Percentiles rank a stretch among this genome's conserved stretches.
These are phyloP conservation scores for Adoxophyes honmai DNA, from an alignment of 1,140 invertebrate species.

Conservation along the genomic window DNA sequence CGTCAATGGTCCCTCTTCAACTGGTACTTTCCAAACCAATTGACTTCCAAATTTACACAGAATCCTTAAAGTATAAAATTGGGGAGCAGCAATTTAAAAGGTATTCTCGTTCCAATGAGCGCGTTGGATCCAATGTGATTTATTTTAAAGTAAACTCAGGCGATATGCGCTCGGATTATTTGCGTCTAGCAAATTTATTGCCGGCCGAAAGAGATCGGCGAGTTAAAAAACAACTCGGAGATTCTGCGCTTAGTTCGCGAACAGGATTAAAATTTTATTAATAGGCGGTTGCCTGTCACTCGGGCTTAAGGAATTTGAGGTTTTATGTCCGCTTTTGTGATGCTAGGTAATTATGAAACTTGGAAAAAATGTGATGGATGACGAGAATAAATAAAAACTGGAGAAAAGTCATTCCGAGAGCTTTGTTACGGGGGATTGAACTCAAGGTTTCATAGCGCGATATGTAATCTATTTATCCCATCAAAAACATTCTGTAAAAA, in stretches of 20 bases:
- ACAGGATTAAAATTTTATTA: not conserved
- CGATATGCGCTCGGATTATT: conserved; percentile 10
- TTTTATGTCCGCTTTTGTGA: not conserved
- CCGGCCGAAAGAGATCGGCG: not conserved
- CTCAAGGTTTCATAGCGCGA: no score
- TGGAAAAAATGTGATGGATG: no score
- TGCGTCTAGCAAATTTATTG: conserved; percentile 8
- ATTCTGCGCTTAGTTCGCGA: not conserved
- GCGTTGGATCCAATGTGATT: conserved; percentile 6
- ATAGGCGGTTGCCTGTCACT: not conserved
- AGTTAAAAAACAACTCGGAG: conserved; percentile 2
- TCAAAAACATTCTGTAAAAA: no score
- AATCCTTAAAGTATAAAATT: no score
- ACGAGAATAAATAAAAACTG: no score
- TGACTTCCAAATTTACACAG: not conserved
- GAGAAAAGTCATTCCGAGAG: no score
- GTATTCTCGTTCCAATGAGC: conserved; percentile 8
- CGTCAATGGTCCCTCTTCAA: conserved; percentile 1
- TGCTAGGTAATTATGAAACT: no score
- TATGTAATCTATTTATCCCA: no score
- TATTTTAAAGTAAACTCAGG: conserved; percentile 4
- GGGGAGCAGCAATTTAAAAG: not conserved
- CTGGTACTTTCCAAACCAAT: not conserved
- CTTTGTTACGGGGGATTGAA: no score
- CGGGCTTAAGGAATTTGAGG: not conserved